Evolutionary conservation across 2,797 vertebrate genomes (phyloP), one percentile per base, ranked within the genome.

Genomic region (Loris lydekkerianus): DNA sequence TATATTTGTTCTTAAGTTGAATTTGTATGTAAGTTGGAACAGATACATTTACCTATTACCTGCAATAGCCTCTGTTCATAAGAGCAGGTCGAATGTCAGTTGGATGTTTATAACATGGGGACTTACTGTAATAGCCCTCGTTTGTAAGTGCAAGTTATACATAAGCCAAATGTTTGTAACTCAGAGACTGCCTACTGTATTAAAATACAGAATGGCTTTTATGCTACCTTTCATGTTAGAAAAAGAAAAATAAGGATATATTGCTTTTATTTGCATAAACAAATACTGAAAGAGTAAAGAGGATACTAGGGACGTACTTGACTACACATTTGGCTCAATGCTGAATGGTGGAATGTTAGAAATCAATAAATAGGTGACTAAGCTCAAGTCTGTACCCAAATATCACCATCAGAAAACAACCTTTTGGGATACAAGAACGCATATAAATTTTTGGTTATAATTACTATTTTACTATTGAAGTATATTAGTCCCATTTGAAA

Each of bases 241-340:
- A 92, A 89, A 63, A 23, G 14, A 77, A 93, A 89, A 89, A 83
- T 82, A 77, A 81, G 43, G 73, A 63, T 13, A 25, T 75, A 49
- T 27, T 86, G 63, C 46, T 92, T 81, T 14, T 34, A 63, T 49
- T 85, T 89, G 21, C 63, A 49, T 78, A 34, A 56, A 63, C n/a
- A 91, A 60, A 73, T 72, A 61, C 6, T 78, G 53, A 34, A 18
- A 60, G 31, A 37, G 27, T 49, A 77, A 13, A 58, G 20, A 61
- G 60, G 58, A 92, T 61, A 90, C 34, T 49, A 77, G 31, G 25
- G 40, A 58, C 61, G 4, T n/a, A 17, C 34, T 4, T 13, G 5
- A 65, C 40, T 15, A 31, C 13, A 60, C 1, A 29, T 89, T 60
- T 84, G 37, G 13, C 7, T 4, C 43, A 29, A 46, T 56, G 46